Conservation (phyloP, 2,888 invertebrate species). For the Bellardia bayeri region DNA sequence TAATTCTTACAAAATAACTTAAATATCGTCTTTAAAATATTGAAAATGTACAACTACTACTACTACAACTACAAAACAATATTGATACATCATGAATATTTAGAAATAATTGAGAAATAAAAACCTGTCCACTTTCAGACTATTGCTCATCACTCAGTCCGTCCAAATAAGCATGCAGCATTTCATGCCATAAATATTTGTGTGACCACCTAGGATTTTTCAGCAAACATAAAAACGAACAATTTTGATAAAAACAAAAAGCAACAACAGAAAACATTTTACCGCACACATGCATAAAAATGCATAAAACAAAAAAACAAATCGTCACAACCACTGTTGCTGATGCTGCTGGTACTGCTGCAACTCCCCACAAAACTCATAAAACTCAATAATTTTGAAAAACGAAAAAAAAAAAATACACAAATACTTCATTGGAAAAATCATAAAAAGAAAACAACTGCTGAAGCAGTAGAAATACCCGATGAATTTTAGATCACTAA, state of each 20-base stretch:
- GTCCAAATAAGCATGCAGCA: conserved; percentile 34
- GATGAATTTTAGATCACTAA: conserved; percentile 43
- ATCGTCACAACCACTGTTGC: conserved; percentile 37
- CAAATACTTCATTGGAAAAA: conserved; percentile 69
- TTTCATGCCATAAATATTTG: conserved; percentile 63
- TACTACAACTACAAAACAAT: neutral
- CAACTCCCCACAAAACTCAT: conserved; percentile 66
- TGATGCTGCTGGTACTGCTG: conserved; percentile 13
- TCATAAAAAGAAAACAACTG: conserved; percentile 63
- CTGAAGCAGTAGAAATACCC: conserved; percentile 44
- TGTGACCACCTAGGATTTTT: conserved; percentile 68
- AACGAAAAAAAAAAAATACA: conserved; percentile 30
- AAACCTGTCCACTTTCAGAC: conserved; percentile 1
- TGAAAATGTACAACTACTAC: no score
- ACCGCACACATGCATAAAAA: conserved; percentile 69
- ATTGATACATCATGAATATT: conserved; percentile 40
- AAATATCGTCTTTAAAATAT: neutral
- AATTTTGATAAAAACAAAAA: conserved; percentile 26
- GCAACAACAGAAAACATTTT: conserved; percentile 43
- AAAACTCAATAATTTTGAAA: conserved; percentile 68
- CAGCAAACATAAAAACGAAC: conserved; percentile 52
- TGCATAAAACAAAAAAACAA: conserved; percentile 50
- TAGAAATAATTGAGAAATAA: conserved; percentile 28
- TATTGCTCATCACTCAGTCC: conserved; percentile 9
- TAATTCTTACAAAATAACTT: neutral